Percentiles rank a stretch among this genome's conserved stretches.
Conservation (phyloP, 1,140 invertebrate genomes). For the Homalodisca vitripennis region DNA sequence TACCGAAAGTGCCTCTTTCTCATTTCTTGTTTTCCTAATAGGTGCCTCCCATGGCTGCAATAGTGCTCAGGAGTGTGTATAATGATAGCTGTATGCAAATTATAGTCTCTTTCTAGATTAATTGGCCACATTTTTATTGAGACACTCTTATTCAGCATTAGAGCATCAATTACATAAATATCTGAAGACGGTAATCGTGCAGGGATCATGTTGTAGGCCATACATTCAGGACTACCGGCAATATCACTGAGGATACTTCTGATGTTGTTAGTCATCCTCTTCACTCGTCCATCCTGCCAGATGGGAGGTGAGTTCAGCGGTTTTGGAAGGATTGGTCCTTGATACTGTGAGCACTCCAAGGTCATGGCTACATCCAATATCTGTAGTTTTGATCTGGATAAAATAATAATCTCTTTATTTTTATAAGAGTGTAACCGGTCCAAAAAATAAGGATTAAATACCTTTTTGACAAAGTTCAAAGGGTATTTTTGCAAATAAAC, state of each 20-base stretch:
- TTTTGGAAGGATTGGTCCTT: slow-evolving; percentile 58
- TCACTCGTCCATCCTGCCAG: slow-evolving; percentile 55
- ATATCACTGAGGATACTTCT: slow-evolving; percentile 47
- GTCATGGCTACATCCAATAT: slow-evolving; percentile 64
- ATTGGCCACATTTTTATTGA: slow-evolving; percentile 24
- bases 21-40: slow-evolving; percentile 64
- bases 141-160: slow-evolving; percentile 51
- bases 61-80: slow-evolving; percentile 67
- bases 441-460: slow-evolving; percentile 64
- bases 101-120: slow-evolving; percentile 40
- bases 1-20: slow-evolving; percentile 59
- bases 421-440: slow-evolving; percentile 54
- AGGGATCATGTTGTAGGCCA: slow-evolving; percentile 54
- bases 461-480: slow-evolving; percentile 58
- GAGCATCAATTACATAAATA: slow-evolving; percentile 61
- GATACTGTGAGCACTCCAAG: slow-evolving; percentile 60
- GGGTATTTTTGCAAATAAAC: slow-evolving; percentile 65
- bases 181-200: slow-evolving; percentile 56
- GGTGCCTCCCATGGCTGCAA: slow-evolving; percentile 52
- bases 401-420: slow-evolving; percentile 40
- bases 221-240: slow-evolving; percentile 48
- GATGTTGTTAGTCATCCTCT: slow-evolving; percentile 53
- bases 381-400: slow-evolving; percentile 55
- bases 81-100: slow-evolving; percentile 55
- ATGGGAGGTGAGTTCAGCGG: slow-evolving; percentile 52